Conservation (phyloP, 2,797 vertebrate species). For the Enoplosus armatus region DNA sequence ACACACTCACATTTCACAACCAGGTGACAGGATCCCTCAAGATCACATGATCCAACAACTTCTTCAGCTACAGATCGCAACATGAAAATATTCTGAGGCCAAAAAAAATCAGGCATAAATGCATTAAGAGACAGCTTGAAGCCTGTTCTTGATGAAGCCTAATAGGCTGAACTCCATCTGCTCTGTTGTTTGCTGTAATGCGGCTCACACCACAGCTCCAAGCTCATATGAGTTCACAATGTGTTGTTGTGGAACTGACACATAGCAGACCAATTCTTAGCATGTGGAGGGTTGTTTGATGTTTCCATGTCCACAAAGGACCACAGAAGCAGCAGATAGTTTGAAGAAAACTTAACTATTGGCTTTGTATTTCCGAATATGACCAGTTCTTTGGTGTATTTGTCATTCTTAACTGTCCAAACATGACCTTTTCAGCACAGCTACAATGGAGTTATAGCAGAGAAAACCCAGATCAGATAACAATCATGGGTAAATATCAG, state of each 20-base stretch:
- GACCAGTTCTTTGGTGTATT: background rate
- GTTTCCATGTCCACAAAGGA: background rate
- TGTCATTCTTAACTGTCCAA: background rate
- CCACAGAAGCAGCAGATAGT: background rate
- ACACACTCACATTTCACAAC: constrained; percentile 50
- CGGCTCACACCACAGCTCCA: constrained; percentile 3
- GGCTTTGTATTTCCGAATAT: background rate
- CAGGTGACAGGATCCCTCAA: constrained; percentile 31
- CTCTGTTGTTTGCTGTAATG: constrained; percentile 3
- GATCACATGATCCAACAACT: constrained; percentile 11
- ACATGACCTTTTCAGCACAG: background rate
- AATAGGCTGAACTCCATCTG: constrained; percentile 17
- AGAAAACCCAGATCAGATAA: background rate
- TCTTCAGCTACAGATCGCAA: background rate
- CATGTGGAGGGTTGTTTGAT: background rate
- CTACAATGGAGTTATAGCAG: background rate
- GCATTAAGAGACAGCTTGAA: background rate
- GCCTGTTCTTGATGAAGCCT: background rate
- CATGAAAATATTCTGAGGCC: background rate
- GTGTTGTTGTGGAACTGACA: constrained; percentile 21
- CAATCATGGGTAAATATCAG: background rate
- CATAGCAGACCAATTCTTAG: constrained; percentile 12
- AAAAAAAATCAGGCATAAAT: background rate
- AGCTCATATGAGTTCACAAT: constrained; percentile 4
- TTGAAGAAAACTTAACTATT: background rate